These are phyloP conservation scores for Oscheius myriophilus DNA, from an alignment of 2,888 invertebrate species.

Conservation along the genomic window DNA sequence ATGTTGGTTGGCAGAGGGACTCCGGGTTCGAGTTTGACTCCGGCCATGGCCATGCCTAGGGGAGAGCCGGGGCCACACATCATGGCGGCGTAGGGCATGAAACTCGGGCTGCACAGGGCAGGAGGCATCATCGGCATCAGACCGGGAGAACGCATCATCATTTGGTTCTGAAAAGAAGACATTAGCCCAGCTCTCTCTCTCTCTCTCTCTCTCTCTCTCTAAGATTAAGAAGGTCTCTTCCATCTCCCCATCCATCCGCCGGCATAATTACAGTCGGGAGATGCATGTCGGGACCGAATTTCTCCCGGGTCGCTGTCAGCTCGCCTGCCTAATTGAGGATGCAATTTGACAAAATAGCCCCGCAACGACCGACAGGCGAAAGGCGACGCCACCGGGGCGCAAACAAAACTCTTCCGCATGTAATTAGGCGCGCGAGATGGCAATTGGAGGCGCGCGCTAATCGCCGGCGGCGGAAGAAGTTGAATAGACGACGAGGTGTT, in stretches of 20 bases:
- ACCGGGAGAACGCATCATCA: conserved; percentile 24
- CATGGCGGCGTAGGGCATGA: conserved; percentile 29
- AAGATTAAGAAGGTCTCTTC: background rate
- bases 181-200: background rate
- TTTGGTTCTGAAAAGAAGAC: conserved; percentile 9
- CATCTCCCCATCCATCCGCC: background rate
- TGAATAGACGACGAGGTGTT: conserved; percentile 9
- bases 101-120: conserved; percentile 7
- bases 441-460: conserved; percentile 27
- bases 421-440: conserved; percentile 23
- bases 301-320: conserved; percentile 10
- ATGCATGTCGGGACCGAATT: conserved; percentile 11
- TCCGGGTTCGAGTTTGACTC: conserved; percentile 7
- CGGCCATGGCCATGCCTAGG: conserved; percentile 34
- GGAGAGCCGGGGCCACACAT: conserved; percentile 42
- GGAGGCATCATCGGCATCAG: background rate
- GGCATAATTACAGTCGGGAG: conserved; percentile 11
- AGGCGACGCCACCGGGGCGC: conserved; percentile 7
- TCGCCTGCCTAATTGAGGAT: conserved; percentile 28
- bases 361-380: conserved; percentile 9
- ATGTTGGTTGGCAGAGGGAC: conserved; percentile 35
- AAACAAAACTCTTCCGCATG: conserved; percentile 31
- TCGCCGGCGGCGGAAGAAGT: conserved; percentile 24
- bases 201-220: background rate
- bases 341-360: conserved; percentile 29